phyloP scores from a whole-genome alignment of 2,113 vertebrate species.

The Sapayoa aenigma region DNA sequence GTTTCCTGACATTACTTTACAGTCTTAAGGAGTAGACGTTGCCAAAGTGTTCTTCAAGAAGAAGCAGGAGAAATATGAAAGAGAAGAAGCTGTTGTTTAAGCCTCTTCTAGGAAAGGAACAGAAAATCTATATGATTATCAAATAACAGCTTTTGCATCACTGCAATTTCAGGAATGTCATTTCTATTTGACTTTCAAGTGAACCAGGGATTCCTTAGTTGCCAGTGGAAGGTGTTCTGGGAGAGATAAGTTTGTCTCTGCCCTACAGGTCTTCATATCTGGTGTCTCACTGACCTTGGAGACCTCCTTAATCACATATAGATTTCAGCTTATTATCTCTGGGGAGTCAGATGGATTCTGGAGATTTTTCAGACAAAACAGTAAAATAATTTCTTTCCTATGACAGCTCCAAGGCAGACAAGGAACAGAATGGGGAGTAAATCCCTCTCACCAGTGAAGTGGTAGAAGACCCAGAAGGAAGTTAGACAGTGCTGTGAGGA shows the following conservation, averaged over 20 bases:
- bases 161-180: background rate
- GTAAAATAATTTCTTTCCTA: background rate
- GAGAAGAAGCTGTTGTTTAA: background rate
- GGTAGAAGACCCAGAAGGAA: background rate
- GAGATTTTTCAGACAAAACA: background rate
- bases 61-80: background rate
- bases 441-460: background rate
- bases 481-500: background rate
- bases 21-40: fast-evolving
- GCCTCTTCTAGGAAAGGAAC: background rate
- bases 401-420: background rate
- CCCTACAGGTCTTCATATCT: background rate
- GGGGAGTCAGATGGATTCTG: background rate
- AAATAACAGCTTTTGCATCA: background rate
- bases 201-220: background rate
- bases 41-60: background rate
- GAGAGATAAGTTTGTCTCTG: background rate
- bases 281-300: background rate
- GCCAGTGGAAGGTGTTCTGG: background rate
- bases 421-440: background rate
- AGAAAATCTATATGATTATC: background rate
- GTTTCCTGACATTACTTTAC: background rate
- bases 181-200: background rate
- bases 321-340: background rate
- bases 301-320: background rate